A percentile compares a stretch with the other conserved stretches of the same genome.
These are phyloP conservation scores for Acrobeloides nanus DNA, from an alignment of 2,888 invertebrate genomes.

Conservation along the genomic window DNA sequence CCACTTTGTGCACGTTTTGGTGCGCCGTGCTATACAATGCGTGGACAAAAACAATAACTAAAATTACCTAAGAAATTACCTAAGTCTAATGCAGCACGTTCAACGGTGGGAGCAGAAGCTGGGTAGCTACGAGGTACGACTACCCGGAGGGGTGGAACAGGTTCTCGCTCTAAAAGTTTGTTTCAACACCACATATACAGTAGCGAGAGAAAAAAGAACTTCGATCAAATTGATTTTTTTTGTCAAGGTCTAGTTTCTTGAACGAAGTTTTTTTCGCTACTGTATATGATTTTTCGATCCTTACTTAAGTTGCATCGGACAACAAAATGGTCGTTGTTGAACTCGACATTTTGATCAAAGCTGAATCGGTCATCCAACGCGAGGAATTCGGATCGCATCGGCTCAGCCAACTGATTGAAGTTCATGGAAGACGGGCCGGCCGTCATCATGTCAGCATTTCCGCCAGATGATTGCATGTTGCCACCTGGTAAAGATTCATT, in stretches of 20 bases:
- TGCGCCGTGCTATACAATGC: background rate
- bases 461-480: background rate
- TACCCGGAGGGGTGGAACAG: slow-evolving; percentile 39
- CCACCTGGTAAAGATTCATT: slow-evolving; percentile 9
- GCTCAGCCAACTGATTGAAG: slow-evolving; percentile 20
- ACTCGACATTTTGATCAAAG: slow-evolving; percentile 27
- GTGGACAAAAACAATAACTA: background rate
- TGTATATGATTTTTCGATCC: no score
- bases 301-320: slow-evolving; percentile 36
- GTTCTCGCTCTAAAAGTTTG: slow-evolving; percentile 30
- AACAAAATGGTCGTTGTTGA: slow-evolving; percentile 25
- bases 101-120: slow-evolving; percentile 29
- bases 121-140: slow-evolving; percentile 44
- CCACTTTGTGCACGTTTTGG: no score
- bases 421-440: slow-evolving; percentile 5
- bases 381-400: slow-evolving; percentile 31
- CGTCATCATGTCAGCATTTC: background rate
- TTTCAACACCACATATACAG: background rate
- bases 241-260: no score
- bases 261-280: no score
- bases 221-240: background rate
- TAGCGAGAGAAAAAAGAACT: slow-evolving; percentile 6
- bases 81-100: slow-evolving; percentile 38
- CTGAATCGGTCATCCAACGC: slow-evolving; percentile 31
- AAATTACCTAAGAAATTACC: slow-evolving; percentile 21